Evolutionary conservation across 2,888 invertebrate species (phyloP).

Genomic region (Ecdyonurus torrentis): DNA sequence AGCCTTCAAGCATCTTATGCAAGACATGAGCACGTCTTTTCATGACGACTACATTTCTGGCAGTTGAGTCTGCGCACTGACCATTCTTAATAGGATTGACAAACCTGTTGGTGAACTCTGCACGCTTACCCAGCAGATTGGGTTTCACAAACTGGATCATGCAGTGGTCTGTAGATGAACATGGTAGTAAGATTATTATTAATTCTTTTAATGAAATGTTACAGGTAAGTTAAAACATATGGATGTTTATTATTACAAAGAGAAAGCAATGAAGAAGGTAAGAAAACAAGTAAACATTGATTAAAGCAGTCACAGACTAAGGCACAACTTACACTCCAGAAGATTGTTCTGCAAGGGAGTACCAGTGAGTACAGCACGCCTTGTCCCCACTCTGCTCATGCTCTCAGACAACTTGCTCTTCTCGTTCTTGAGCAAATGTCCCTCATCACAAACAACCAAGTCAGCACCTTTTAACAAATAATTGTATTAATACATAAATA

Average conservation of each 20-base stretch:
- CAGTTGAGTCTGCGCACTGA: conserved; percentile 86
- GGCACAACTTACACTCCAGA: conserved; percentile 54
- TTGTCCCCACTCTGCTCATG: conserved; percentile 65
- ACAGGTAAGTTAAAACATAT: conserved; percentile 6
- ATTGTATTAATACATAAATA: no score
- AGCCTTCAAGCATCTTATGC: conserved; percentile 83
- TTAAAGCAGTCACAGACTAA: not conserved
- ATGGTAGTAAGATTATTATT: conserved; percentile 4
- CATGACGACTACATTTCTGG: conserved; percentile 80
- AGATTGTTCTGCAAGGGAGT: conserved; percentile 97
- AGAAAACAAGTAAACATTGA: not conserved
- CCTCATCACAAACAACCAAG: conserved; percentile 92
- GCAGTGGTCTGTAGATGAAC: conserved; percentile 52
- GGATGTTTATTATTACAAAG: not conserved
- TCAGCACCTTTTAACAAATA: conserved; percentile 89
- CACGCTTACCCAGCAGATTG: conserved; percentile 71
- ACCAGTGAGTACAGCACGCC: conserved; percentile 91
- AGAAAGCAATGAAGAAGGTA: conserved; percentile 2
- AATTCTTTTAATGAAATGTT: conserved; percentile 4
- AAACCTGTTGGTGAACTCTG: conserved; percentile 88
- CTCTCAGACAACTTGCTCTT: conserved; percentile 75
- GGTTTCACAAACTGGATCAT: conserved; percentile 99
- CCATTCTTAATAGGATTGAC: conserved; percentile 95
- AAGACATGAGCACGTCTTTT: conserved; percentile 87
- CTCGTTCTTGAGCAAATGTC: conserved; percentile 91